Evolutionary conservation across 2,888 invertebrate species (phyloP).

Genomic region (Tenthredo mesomela): DNA sequence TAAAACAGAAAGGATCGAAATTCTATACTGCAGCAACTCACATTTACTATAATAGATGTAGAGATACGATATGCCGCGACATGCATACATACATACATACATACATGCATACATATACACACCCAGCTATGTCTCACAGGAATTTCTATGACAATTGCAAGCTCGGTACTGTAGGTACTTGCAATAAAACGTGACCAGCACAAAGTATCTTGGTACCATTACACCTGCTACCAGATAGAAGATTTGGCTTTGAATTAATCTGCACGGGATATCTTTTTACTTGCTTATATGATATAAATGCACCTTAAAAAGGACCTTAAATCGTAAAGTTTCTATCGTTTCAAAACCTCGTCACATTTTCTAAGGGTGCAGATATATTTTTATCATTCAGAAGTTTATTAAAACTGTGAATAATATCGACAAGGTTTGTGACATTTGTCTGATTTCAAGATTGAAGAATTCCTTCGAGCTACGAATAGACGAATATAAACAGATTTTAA

Average conservation of each 20-base stretch:
- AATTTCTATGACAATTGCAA: conserved; percentile 15
- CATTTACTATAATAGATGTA: neutral
- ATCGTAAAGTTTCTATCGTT: neutral
- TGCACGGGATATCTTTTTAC: neutral
- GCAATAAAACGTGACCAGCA: conserved; percentile 27
- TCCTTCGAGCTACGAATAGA: neutral
- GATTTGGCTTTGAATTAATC: conserved; percentile 29
- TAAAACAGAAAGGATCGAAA: neutral
- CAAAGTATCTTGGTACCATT: neutral
- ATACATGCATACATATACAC: neutral
- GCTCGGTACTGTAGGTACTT: neutral
- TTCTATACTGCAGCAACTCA: neutral
- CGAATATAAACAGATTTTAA: neutral
- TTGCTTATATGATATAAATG: neutral
- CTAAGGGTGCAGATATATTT: neutral
- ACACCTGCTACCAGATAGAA: neutral
- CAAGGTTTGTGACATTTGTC: neutral
- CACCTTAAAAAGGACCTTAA: neutral
- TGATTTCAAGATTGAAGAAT: neutral
- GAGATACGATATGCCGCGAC: no score
- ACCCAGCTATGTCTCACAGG: neutral
- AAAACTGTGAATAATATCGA: neutral
- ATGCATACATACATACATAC: neutral
- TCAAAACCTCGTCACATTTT: neutral
- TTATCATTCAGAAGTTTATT: neutral